Base-by-base conservation (phyloP, 2,888 invertebrate species). In the Prenolepis imparis region DNA sequence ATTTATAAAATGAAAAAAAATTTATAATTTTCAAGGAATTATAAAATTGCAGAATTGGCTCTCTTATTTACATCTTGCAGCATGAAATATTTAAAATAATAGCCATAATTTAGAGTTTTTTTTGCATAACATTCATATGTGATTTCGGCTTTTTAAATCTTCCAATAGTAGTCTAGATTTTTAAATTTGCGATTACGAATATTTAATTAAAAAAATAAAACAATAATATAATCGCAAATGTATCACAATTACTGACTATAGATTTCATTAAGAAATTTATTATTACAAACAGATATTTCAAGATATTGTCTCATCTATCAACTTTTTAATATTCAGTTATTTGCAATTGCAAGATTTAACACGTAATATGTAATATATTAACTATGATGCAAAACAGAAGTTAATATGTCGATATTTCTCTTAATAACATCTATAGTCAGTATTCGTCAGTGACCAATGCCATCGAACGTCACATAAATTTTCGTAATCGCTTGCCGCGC, bases 401-500 rank as follows among this genome's bases (percentile, higher is more conserved):
- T 66, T 64, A 55, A 67, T 64, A 48, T 24, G 39, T 77, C 28
- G 5, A 67, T 24, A 77, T 2, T 2, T 48, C 55, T 77, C 67
- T 77, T 55, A 55, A 78, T 57, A 59, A 57, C 21, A 68, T 28
- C 44, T 44, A 39, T n/a, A 68, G 78, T 70, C 78, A 68, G 70
- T 57, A n/a, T 57, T 77, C 41, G 39, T 57, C 41, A 78, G 41
- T 11, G 70, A 78, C n/a, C 78, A 70, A 78, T 78, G 78, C 57
- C 68, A 78, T 11, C 44, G 28, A 41, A 41, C 57, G 68, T 75
- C 66, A 55, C 24, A 12, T 57, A 5, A 78, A 78, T 8, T 57
- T 70, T 67, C 24, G 12, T 36, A 66, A 75, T 75, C n/a, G 12
- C n/a, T 75, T 39, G 4, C 1, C 1, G 12, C 28, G 21, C 48